Evolutionary conservation across 2,113 vertebrate genomes (phyloP).

Genomic region (Chaetops frenatus): DNA sequence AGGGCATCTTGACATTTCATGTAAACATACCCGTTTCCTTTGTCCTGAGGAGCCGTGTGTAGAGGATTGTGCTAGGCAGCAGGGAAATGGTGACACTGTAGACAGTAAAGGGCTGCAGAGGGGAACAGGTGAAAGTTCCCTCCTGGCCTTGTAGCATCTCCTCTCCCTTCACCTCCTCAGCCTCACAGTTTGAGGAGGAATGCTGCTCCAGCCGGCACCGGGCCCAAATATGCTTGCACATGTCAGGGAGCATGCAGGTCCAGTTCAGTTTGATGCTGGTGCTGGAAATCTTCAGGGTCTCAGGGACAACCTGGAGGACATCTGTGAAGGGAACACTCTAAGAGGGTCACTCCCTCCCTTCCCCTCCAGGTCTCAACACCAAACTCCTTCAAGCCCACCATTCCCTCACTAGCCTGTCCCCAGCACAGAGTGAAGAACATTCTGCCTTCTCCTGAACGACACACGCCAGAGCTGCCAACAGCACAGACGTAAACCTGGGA

Average conservation of each 20-base stretch:
- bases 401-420: not conserved
- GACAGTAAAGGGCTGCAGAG: not conserved
- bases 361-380: not conserved
- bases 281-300: not conserved
- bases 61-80: not conserved
- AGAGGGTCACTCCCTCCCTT: not conserved
- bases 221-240: not conserved
- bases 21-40: not conserved
- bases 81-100: not conserved
- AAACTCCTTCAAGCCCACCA: not conserved
- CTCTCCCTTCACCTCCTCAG: not conserved
- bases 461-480: not conserved
- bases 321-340: not conserved
- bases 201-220: not conserved
- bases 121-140: not conserved
- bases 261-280: constrained; percentile 31
- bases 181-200: not conserved
- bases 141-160: not conserved
- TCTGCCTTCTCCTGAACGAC: not conserved
- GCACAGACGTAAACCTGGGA: not conserved
- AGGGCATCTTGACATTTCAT: not conserved
- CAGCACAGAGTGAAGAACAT: not conserved
- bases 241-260: not conserved
- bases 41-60: not conserved
- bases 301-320: not conserved